Conservation (phyloP, 2,888 invertebrate species). For the Timandra comae region DNA sequence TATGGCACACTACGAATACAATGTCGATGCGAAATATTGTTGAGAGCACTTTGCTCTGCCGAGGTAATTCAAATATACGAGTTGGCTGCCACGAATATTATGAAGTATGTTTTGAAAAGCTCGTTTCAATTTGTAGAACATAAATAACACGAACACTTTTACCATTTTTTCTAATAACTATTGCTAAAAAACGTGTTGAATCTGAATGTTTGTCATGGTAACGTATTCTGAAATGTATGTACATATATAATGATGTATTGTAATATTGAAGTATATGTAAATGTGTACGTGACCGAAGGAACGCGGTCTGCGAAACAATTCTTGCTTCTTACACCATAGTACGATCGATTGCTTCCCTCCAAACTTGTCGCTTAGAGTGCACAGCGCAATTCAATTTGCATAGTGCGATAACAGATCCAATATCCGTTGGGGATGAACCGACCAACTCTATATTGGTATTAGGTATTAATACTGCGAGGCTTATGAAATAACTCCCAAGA, state of each 20-base stretch:
- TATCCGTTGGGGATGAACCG: slow-evolving; percentile 35
- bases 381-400: slow-evolving; percentile 54
- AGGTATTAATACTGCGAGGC: slow-evolving; percentile 5
- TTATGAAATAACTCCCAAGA: not conserved
- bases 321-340: slow-evolving; percentile 27
- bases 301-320: slow-evolving; percentile 13
- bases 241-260: too few relatives aligned
- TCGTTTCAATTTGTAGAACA: slow-evolving; percentile 10
- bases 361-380: slow-evolving; percentile 43
- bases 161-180: too few relatives aligned
- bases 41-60: slow-evolving; percentile 26
- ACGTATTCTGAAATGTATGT: too few relatives aligned
- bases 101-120: slow-evolving; percentile 26
- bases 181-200: too few relatives aligned
- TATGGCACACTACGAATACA: slow-evolving; percentile 20
- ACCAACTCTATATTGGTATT: slow-evolving; percentile 21
- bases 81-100: slow-evolving; percentile 30
- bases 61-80: slow-evolving; percentile 34
- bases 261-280: too few relatives aligned
- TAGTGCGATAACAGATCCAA: slow-evolving; percentile 43
- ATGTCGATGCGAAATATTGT: slow-evolving; percentile 26
- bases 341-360: slow-evolving; percentile 37
- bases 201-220: too few relatives aligned
- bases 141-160: not conserved
- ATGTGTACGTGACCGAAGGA: slow-evolving; percentile 1